Base-by-base conservation (phyloP, 2,113 vertebrate species). In the Siniperca knerii region DNA sequence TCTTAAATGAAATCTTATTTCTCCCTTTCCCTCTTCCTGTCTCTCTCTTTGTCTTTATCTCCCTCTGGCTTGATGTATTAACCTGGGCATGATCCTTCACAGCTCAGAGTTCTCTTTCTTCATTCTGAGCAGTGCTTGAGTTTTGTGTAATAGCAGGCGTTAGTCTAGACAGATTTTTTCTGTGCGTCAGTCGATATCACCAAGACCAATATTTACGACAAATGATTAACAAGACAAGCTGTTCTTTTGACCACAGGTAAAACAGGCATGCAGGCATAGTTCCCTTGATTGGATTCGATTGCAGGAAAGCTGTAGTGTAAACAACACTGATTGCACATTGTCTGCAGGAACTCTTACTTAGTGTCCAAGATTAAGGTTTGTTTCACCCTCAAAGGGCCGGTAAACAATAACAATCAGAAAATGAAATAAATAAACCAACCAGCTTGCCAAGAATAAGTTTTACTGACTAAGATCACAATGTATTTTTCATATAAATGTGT, bases 261-360 rank as follows among this genome's bases (percentile, higher is more conserved):
- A 85, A 81, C 44, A 72, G 79, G 55, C 81, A 60, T 65, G 52
- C 62, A 83, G 77, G 81, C 77, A 74, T 35, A 79, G 77, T 58
- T 74, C 37, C 42, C 80, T 72, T 93, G 93, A 94, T 93, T 93
- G 85, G 88, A 88, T 92, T 92, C 66, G 87, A 93, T 91, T 92
- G 89, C 88, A 84, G 82, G 79, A 71, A 55, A 75, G 85, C 84
- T 84, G 79, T 65, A 78, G 90, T 77, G 85, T 93, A 93, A 93
- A 93, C 89, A 93, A 90, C 82, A 68, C 86, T 92, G 91, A 93
- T 93, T 92, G 90, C 87, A 89, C 76, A 90, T 93, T 93, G 90
- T 93, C 81, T 83, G 76, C 55, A 82, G 76, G 65, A 87, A 87
- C 88, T 89, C 82, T 84, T 84, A 87, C 75, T 80, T 80, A 87